Percentiles rank a stretch among this genome's conserved stretches.
These are phyloP conservation scores for Habroteleia sp. DNA, from an alignment of 2,888 invertebrate species.

Conservation along the genomic window DNA sequence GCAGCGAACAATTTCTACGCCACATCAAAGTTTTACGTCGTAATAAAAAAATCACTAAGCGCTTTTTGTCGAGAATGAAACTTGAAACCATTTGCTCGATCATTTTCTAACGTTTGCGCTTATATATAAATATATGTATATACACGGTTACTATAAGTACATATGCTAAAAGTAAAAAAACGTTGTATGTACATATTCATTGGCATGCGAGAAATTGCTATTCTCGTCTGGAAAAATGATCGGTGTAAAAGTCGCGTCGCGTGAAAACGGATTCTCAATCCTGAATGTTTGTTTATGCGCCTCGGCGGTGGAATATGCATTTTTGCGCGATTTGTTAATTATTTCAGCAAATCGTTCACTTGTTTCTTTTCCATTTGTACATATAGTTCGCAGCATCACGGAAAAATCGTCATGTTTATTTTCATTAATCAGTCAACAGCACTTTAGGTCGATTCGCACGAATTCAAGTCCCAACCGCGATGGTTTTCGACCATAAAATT, in stretches of 20 bases:
- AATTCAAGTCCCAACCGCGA: background rate
- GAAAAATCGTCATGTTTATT: constrained; percentile 20
- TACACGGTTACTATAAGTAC: constrained; percentile 68
- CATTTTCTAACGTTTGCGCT: constrained; percentile 54
- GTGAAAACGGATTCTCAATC: constrained; percentile 53
- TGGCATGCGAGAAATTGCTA: constrained; percentile 65
- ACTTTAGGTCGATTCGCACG: constrained; percentile 10
- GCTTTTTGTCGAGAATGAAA: constrained; percentile 49
- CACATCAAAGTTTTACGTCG: constrained; percentile 39
- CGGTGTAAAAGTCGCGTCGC: constrained; percentile 55
- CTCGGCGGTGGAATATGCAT: constrained; percentile 29
- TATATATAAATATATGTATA: constrained; percentile 65
- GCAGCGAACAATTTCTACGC: constrained; percentile 25
- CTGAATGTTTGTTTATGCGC: constrained; percentile 50
- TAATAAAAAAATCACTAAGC: constrained; percentile 43
- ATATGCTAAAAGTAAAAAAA: constrained; percentile 65
- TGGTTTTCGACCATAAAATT: constrained; percentile 8
- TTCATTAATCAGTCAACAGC: constrained; percentile 13
- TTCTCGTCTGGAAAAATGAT: constrained; percentile 63
- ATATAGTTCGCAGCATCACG: constrained; percentile 31
- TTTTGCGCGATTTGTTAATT: constrained; percentile 57
- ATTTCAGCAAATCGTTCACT: constrained; percentile 37
- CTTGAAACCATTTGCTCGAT: constrained; percentile 53
- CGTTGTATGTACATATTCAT: constrained; percentile 68
- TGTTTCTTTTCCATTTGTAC: constrained; percentile 38